Percentiles rank a stretch among this genome's conserved stretches.
Evolutionary conservation across 1,140 invertebrate species (phyloP).

Genomic region (Argopecten irradians): DNA sequence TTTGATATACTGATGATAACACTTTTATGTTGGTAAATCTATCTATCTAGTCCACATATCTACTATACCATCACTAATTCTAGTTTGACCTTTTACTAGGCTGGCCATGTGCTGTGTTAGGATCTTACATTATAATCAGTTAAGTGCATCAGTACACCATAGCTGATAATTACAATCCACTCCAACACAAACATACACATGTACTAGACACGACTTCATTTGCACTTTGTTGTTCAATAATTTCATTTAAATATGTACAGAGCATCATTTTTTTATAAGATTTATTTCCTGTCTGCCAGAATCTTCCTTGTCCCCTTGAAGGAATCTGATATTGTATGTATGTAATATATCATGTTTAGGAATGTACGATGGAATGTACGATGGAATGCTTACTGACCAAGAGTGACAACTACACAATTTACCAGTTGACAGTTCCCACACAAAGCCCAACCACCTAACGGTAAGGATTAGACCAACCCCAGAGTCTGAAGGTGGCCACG

Average conservation of each 20-base stretch:
- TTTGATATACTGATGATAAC: background rate
- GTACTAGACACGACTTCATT: no score
- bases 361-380: conserved; percentile 16
- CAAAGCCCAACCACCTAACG: background rate
- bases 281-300: no score
- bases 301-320: no score
- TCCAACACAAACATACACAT: background rate
- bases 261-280: no score
- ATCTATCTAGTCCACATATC: background rate
- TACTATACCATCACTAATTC: background rate
- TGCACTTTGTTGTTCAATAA: background rate
- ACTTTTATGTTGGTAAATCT: background rate
- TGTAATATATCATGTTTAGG: background rate
- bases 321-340: no score
- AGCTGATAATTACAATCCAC: background rate
- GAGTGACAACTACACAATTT: background rate
- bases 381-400: background rate
- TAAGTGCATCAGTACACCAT: background rate
- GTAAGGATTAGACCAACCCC: background rate
- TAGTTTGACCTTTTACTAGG: background rate
- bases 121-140: background rate
- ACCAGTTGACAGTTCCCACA: background rate
- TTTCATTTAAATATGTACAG: background rate
- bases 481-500: background rate
- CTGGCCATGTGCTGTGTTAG: background rate